Evolutionary conservation across 2,113 vertebrate genomes (phyloP), one percentile per base, ranked within the genome.

Genomic region (Tragulus kanchil): DNA sequence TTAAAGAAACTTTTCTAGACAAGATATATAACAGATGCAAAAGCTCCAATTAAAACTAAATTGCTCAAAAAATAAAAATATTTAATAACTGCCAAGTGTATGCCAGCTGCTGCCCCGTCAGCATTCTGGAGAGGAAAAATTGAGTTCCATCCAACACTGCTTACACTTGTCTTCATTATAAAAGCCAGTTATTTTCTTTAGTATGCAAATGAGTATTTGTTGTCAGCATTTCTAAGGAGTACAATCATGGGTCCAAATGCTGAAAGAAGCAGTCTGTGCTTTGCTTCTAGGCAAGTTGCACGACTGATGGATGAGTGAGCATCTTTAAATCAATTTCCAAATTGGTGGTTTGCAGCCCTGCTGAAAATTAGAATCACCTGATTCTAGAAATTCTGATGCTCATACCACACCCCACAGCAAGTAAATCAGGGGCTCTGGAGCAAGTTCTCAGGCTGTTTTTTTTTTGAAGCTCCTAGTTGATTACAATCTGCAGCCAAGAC

Each of bases 31-130:
- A 77, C 69, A 86, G 91, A 95, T 96, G 89, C 56, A 81, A 71
- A 79, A 85, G 5, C 25, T 93, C 73, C 89, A 91, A 94, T 96
- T 91, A 96, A 91, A 85, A 94, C 95, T 91, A 96, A 91, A 85
- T 89, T 94, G 67, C 89, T 90, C 21, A 77, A 84, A 85, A 93
- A 95, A 84, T 79, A 81, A 89, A 77, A 73, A 59, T 93, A 95
- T 86, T 89, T 96, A 84, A 77, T 95, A 93, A 93, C 58, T 87
- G 79, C 92, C 84, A 91, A 95, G 71, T 48, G 42, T 52, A 15
- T 75, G 28, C 28, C 82, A 83, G 56, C 78, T 91, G 79, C 89
- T 78, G 42, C 73, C 85, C 78, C 26, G 81, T 75, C 95, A 95
- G 89, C 91, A 62, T 96, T 95, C 82, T 84, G 86, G 78, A 58